A percentile compares a stretch with the other conserved stretches of the same genome.
phyloP scores from a whole-genome alignment of 2,797 vertebrate genomes.

The Gymnocypris eckloni region DNA sequence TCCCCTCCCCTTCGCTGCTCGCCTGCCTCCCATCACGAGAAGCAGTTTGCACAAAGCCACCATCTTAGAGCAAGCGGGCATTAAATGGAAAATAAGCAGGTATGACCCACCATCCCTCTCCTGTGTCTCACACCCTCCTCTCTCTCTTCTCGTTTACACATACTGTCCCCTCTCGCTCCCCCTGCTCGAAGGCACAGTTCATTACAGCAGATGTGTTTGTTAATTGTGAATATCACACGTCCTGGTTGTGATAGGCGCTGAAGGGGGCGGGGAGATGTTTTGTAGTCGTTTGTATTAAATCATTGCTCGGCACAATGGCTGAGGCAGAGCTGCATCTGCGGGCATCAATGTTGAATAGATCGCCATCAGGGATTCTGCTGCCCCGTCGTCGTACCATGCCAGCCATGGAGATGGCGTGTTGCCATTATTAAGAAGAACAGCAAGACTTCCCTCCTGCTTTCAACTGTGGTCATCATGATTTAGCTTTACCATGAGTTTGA shows the following conservation, averaged over 20 bases:
- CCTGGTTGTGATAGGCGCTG: constrained; percentile 53
- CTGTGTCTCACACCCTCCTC: constrained; percentile 51
- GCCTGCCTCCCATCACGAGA: constrained; percentile 76
- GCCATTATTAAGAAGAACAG: constrained; percentile 74
- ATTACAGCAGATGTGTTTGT: constrained; percentile 76
- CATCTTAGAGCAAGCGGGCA: constrained; percentile 83
- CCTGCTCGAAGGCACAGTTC: constrained; percentile 61
- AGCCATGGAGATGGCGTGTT: constrained; percentile 70
- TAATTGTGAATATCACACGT: constrained; percentile 77
- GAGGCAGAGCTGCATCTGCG: constrained; percentile 77
- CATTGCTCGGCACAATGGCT: constrained; percentile 71
- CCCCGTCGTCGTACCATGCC: constrained; percentile 67
- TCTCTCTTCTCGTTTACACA: constrained; percentile 36
- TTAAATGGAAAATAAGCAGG: constrained; percentile 80
- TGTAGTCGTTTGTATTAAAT: constrained; percentile 76
- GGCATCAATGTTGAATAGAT: constrained; percentile 69
- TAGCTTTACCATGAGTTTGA: constrained; percentile 33
- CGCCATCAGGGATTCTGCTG: constrained; percentile 73
- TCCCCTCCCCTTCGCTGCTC: constrained; percentile 69
- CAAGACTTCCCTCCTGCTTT: constrained; percentile 37
- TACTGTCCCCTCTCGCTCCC: constrained; percentile 28
- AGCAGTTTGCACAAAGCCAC: constrained; percentile 79
- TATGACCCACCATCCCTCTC: constrained; percentile 68
- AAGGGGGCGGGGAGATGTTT: constrained; percentile 61
- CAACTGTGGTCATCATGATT: constrained; percentile 20